Evolutionary conservation across 1,140 invertebrate species (phyloP), one percentile per base, ranked within the genome.

Genomic region (Dinoponera quadriceps): DNA sequence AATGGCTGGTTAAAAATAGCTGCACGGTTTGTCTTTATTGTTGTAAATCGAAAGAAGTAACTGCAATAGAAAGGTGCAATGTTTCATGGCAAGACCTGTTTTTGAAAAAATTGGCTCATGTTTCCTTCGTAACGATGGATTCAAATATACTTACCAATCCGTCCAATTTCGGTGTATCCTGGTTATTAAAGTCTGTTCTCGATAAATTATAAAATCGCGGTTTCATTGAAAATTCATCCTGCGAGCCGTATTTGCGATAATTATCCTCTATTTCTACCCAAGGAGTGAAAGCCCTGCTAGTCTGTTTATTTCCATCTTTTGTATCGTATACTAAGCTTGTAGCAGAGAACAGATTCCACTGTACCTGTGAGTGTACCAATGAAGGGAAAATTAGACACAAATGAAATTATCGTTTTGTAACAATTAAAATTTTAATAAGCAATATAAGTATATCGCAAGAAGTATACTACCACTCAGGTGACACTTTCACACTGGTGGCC

Each of bases 191-290:
- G 88, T 98, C 97, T 38, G 95, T 92, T 85, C 96, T 96, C 3
- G 97, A 97, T 3, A 98, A 94, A 77, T 97, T 96, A 90, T 98
- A 98, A 93, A 98, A 98, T 89, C 97, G 96, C n/a, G 97, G 98
- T 89, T 96, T 96, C 95, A 97, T 97, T n/a, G 96, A 96, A 54
- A 95, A 95, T 90, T 97, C 97, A 83, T 97, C 96, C 63, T 96
- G 95, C 14, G 96, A 95, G n/a, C 96, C 95, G 74, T 96, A 95
- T 93, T 97, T 97, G 4, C 96, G 94, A 92, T 97, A 98, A 87
- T 96, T 96, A 69, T 97, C 96, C 91, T 98, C 98, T 7, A 98
- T 96, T 85, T 97, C 96, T 83, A 96, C 96, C 94, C 97, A 98
- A 3, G 96, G 95, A 85, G 96, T 97, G 92, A 96, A 98, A 85